A percentile compares a stretch with the other conserved stretches of the same genome.
Conservation (phyloP, 2,888 invertebrate species). For the Drosophila lutescens region DNA sequence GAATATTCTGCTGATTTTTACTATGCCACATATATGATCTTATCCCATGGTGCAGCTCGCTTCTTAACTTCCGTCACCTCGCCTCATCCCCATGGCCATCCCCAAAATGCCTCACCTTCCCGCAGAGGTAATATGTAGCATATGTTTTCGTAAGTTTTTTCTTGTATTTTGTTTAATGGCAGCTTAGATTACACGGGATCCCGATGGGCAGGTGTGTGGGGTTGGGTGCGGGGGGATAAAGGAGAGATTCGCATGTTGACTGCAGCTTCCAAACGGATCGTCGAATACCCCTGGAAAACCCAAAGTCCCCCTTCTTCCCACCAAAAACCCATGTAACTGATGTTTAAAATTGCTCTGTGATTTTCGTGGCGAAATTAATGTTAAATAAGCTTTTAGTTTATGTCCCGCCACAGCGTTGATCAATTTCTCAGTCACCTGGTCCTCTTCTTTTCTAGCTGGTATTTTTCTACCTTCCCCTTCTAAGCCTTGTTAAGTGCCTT, state of each 20-base stretch:
- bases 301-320: not conserved
- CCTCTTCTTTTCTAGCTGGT: conserved; percentile 44
- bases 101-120: conserved; percentile 5
- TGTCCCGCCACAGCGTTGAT: conserved; percentile 79
- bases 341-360: conserved; percentile 79
- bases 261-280: conserved; percentile 59
- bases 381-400: conserved; percentile 81
- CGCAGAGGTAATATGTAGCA: conserved; percentile 75
- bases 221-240: not conserved
- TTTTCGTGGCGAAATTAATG: conserved; percentile 81
- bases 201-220: conserved; percentile 41
- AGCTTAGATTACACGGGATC: conserved; percentile 75
- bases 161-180: conserved; percentile 81
- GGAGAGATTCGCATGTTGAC: conserved; percentile 65
- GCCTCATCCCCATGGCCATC: not conserved
- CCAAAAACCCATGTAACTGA: conserved; percentile 66
- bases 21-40: fast-evolving
- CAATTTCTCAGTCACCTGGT: conserved; percentile 77
- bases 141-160: conserved; percentile 79
- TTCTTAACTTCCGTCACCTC: conserved; percentile 67
- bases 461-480: conserved; percentile 54
- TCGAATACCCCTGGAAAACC: not conserved
- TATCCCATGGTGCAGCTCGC: conserved; percentile 56
- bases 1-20: not conserved
- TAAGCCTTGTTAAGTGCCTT: conserved; percentile 20